Evolutionary conservation across 2,888 invertebrate species (phyloP).

Genomic region (Adelognathus sp.): DNA sequence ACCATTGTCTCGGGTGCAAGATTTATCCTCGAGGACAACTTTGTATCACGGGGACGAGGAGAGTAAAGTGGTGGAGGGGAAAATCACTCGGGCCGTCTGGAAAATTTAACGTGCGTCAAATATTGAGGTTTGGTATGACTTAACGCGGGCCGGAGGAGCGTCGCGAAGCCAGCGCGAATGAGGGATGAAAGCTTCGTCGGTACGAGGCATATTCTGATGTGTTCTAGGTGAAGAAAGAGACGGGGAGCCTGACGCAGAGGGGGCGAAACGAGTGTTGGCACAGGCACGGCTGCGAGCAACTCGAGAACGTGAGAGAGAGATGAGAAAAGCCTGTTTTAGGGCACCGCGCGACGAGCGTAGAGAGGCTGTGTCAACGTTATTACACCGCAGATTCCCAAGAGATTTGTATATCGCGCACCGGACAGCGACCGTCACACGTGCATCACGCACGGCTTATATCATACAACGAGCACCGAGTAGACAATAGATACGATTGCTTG

Average conservation of each 20-base stretch:
- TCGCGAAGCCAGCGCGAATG: background rate
- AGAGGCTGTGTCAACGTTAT: constrained; percentile 78
- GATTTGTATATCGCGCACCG: constrained; percentile 62
- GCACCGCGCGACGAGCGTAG: constrained; percentile 62
- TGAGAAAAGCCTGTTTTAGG: constrained; percentile 71
- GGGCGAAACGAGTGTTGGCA: constrained; percentile 20
- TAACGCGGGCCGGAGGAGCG: background rate
- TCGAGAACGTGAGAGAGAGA: constrained; percentile 53
- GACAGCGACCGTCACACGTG: constrained; percentile 25
- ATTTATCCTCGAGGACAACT: constrained; percentile 59
- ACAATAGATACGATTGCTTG: constrained; percentile 72
- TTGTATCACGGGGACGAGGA: constrained; percentile 13
- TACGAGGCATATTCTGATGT: constrained; percentile 59
- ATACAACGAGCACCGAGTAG: constrained; percentile 64
- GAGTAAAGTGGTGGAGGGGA: background rate
- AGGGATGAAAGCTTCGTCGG: constrained; percentile 39
- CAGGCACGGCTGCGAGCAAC: background rate
- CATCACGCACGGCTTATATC: constrained; percentile 13
- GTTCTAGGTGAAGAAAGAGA: background rate
- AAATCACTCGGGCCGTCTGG: constrained; percentile 8
- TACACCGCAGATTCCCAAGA: constrained; percentile 76
- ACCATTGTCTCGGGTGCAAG: constrained; percentile 46
- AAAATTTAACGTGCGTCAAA: constrained; percentile 42
- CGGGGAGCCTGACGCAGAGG: constrained; percentile 19
- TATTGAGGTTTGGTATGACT: constrained; percentile 37